Conservation (phyloP, 1,140 invertebrate species). For the Apis mellifera region Amel_HAv3.1 CM009943.2:9720501-9721000, state of each 20-base stretch:
- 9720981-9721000: no score
- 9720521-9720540: not conserved
- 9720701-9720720: slow-evolving; percentile 75
- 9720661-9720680: slow-evolving; percentile 77
- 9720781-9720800: slow-evolving; percentile 20
- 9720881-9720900: no score
- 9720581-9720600: slow-evolving; percentile 16
- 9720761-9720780: slow-evolving; percentile 34
- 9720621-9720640: slow-evolving; percentile 27
- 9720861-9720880: not conserved
- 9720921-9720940: no score
- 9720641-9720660: slow-evolving; percentile 72
- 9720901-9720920: no score
- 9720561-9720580: slow-evolving; percentile 11
- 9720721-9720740: slow-evolving; percentile 71
- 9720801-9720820: not conserved
- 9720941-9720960: no score
- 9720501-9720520: not conserved
- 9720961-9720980: no score
- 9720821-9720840: slow-evolving; percentile 32
- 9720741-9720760: slow-evolving; percentile 37
- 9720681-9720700: slow-evolving; percentile 76
- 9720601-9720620: slow-evolving; percentile 22
- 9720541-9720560: slow-evolving; percentile 33
- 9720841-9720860: slow-evolving; percentile 10